These are phyloP conservation scores for Dinoponera quadriceps DNA, from an alignment of 1,140 invertebrate species.

Conservation along the genomic window DNA sequence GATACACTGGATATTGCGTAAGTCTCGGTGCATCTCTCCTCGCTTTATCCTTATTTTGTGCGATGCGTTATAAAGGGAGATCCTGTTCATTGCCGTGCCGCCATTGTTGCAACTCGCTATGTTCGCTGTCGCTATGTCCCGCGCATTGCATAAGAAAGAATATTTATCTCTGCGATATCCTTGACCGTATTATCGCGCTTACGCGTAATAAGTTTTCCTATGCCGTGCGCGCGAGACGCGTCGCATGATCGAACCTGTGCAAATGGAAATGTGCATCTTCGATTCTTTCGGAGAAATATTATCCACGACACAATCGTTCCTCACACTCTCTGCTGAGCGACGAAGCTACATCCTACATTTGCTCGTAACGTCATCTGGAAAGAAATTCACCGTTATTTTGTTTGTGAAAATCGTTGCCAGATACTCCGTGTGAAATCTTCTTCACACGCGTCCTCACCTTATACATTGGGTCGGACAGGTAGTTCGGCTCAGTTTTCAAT, in stretches of 20 bases:
- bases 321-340: too few species aligned
- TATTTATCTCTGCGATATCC: conserved; percentile 44
- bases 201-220: conserved; percentile 41
- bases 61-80: not conserved
- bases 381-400: too few species aligned
- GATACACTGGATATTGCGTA: conserved; percentile 2
- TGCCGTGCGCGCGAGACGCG: not conserved
- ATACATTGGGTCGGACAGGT: too few species aligned
- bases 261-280: too few species aligned
- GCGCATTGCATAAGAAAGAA: conserved; percentile 12
- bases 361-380: too few species aligned
- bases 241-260: not conserved
- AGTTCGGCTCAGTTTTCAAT: too few species aligned
- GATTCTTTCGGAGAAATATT: too few species aligned
- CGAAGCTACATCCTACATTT: too few species aligned
- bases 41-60: not conserved
- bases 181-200: conserved; percentile 57
- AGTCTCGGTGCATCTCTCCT: not conserved
- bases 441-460: too few species aligned
- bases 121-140: not conserved
- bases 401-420: too few species aligned
- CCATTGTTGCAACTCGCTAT: not conserved
- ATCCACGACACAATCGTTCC: too few species aligned
- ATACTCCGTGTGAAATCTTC: too few species aligned
- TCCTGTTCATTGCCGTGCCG: not conserved